Evolutionary conservation across 2,113 vertebrate species (phyloP).

Genomic region (Nesoenas mayeri): DNA sequence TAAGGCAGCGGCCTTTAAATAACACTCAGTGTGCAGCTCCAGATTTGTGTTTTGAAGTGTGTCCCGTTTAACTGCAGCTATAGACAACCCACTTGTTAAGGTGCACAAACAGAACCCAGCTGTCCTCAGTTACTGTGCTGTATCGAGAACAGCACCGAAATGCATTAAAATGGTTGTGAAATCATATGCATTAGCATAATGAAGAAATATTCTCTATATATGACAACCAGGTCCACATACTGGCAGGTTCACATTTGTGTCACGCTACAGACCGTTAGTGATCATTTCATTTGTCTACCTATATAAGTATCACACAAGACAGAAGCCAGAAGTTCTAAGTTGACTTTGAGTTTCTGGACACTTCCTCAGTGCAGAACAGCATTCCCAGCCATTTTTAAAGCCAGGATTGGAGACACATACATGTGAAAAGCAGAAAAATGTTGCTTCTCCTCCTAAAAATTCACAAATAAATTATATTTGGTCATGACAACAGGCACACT

Average conservation of each 20-base stretch:
- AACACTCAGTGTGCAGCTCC: neutral
- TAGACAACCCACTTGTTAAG: neutral
- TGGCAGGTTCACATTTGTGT: neutral
- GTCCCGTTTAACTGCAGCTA: neutral
- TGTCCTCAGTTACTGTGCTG: neutral
- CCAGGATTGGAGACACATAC: neutral
- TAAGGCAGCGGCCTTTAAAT: neutral
- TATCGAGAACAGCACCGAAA: neutral
- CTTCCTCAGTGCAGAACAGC: neutral
- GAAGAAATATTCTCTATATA: neutral
- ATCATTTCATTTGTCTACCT: neutral
- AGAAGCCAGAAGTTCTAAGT: neutral
- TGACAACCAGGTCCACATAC: neutral
- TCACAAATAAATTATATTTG: neutral
- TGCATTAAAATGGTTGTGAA: neutral
- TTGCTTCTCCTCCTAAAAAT: neutral
- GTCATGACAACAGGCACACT: neutral
- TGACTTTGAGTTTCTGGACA: neutral
- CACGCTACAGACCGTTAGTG: neutral
- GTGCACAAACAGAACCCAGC: neutral
- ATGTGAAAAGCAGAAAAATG: neutral
- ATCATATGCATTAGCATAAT: neutral
- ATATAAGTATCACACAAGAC: neutral
- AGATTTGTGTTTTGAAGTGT: fast-evolving
- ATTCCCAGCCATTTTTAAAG: neutral